These are phyloP conservation scores for Alloscopus bannaensis DNA, from an alignment of 2,888 invertebrate genomes.

Conservation along the genomic window DNA sequence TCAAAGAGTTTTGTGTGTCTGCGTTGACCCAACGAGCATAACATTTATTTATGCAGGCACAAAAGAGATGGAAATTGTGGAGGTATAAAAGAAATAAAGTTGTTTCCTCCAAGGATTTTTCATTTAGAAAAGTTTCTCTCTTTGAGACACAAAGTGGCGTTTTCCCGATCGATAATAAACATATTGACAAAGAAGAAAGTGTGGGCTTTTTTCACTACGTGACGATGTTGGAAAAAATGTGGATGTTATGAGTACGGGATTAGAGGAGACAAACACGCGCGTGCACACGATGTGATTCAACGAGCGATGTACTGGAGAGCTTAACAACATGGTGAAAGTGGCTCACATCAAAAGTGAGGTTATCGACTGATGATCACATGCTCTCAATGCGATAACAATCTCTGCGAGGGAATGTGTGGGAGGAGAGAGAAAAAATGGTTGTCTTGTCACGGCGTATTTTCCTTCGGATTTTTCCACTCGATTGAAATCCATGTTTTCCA, in stretches of 20 bases:
- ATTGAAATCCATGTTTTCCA: conserved; percentile 72
- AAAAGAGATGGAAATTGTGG: conserved; percentile 17
- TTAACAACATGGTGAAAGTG: conserved; percentile 7
- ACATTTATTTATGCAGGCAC: not conserved
- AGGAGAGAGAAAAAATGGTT: conserved; percentile 51
- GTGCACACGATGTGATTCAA: conserved; percentile 5
- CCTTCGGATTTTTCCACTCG: conserved; percentile 70
- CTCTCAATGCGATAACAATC: conserved; percentile 15
- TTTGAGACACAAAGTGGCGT: conserved; percentile 7
- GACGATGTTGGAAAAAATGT: too few relatives aligned
- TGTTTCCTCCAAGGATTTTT: conserved; percentile 57
- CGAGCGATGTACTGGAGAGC: not conserved
- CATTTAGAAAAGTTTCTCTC: conserved; percentile 27
- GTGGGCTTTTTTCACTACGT: too few relatives aligned
- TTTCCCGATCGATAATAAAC: conserved; percentile 31
- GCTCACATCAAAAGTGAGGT: conserved; percentile 1
- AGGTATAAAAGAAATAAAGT: conserved; percentile 46
- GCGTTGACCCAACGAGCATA: not conserved
- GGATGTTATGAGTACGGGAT: too few relatives aligned
- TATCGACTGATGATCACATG: not conserved
- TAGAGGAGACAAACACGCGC: too few relatives aligned
- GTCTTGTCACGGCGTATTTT: conserved; percentile 68
- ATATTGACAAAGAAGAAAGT: too few relatives aligned
- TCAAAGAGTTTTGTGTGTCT: not conserved
- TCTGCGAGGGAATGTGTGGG: conserved; percentile 42